phyloP scores from a whole-genome alignment of 2,113 vertebrate genomes.

The Eptesicus fuscus region DNA sequence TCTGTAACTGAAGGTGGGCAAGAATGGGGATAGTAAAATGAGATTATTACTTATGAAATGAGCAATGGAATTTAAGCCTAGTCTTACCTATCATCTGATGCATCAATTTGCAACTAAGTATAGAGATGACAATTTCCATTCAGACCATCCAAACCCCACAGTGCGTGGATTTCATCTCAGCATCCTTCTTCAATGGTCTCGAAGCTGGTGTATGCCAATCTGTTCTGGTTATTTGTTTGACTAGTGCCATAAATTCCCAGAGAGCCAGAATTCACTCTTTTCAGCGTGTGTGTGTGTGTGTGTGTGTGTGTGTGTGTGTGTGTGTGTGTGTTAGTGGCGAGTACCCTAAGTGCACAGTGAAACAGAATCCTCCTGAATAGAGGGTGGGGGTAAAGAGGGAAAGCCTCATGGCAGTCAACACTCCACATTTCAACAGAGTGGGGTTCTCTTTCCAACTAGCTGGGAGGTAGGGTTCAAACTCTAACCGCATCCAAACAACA shows the following conservation, averaged over 20 bases:
- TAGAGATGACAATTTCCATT: constrained; percentile 14
- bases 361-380: constrained; percentile 9
- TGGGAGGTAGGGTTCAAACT: neutral
- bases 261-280: constrained; percentile 1
- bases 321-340: neutral
- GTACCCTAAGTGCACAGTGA: neutral
- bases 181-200: neutral
- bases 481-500: neutral
- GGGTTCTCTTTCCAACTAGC: constrained; percentile 13
- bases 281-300: neutral
- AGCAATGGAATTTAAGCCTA: constrained; percentile 56
- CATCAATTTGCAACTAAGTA: constrained; percentile 11
- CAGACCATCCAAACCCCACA: neutral
- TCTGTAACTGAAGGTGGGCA: constrained; percentile 73
- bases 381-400: neutral
- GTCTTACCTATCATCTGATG: constrained; percentile 32
- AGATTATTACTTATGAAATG: constrained; percentile 68
- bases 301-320: too few species aligned
- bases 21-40: constrained; percentile 74
- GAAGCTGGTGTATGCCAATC: neutral
- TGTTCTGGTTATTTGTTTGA: neutral
- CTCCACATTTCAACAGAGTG: neutral
- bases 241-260: neutral
- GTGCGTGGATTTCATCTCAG: neutral
- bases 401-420: neutral